Conservation (phyloP, 2,113 vertebrate species). For the Stegastes partitus region DNA sequence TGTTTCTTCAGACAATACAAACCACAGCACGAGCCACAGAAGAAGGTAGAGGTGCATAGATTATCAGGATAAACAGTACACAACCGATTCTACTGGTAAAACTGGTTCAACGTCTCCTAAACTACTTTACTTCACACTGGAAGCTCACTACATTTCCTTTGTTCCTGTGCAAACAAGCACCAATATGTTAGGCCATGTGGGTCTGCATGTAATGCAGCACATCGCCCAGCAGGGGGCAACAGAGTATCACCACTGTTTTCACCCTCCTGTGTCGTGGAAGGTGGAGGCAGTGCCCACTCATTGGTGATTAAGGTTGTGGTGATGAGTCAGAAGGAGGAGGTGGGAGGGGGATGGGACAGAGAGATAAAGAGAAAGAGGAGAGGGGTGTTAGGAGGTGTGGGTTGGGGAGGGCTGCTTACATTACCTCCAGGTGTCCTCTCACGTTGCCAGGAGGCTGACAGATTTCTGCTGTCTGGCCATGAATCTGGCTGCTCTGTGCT, state of each 20-base stretch:
- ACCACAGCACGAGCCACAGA: no score
- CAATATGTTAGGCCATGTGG: neutral
- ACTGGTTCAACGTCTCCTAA: neutral
- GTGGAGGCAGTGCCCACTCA: constrained; percentile 70
- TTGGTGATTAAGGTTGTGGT: constrained; percentile 73
- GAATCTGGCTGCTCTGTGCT: constrained; percentile 62
- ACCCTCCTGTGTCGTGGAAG: constrained; percentile 16
- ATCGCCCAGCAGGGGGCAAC: constrained; percentile 64
- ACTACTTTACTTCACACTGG: neutral
- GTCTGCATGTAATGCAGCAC: neutral
- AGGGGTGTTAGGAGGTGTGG: constrained; percentile 8
- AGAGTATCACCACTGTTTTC: constrained; percentile 24
- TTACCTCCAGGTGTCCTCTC: constrained; percentile 83
- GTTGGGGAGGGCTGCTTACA: constrained; percentile 63
- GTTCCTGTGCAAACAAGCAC: neutral
- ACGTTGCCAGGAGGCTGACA: constrained; percentile 76
- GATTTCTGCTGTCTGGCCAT: constrained; percentile 71
- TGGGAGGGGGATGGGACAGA: constrained; percentile 43
- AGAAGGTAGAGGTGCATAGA: no score
- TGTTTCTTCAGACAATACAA: no score
- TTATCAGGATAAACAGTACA: no score
- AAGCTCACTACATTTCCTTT: neutral
- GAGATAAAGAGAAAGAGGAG: constrained; percentile 45
- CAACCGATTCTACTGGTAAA: no score
- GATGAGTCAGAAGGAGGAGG: constrained; percentile 77